Percentiles rank a stretch among this genome's conserved stretches.
Evolutionary conservation across 2,113 vertebrate species (phyloP).

Genomic region (Dipodomys stephensi): DNA sequence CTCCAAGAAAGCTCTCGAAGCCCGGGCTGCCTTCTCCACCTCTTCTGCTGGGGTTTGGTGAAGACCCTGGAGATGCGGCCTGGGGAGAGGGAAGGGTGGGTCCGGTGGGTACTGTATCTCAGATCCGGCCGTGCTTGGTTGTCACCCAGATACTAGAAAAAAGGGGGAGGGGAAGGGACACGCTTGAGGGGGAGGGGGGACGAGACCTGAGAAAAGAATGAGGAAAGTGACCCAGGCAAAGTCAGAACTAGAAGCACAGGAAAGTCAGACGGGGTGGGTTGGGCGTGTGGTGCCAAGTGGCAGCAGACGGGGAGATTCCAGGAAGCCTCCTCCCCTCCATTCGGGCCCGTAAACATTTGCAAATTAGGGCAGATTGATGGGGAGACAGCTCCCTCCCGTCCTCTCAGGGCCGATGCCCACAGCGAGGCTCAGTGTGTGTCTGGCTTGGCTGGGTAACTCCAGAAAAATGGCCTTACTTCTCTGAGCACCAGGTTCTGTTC

Average conservation of each 20-base stretch:
- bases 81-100: too few relatives aligned
- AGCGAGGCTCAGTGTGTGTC: not conserved
- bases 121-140: not conserved
- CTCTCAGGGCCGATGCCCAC: fast-evolving
- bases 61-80: too few relatives aligned
- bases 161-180: not conserved
- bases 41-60: too few relatives aligned
- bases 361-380: not conserved
- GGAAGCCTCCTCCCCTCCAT: too few relatives aligned
- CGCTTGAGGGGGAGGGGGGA: not conserved
- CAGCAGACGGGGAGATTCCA: fast-evolving
- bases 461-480: not conserved
- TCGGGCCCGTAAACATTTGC: not conserved
- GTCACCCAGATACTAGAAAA: not conserved
- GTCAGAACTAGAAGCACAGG: too few relatives aligned
- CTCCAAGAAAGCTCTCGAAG: too few relatives aligned
- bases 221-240: too few relatives aligned
- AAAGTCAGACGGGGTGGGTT: too few relatives aligned
- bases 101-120: too few relatives aligned
- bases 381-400: not conserved
- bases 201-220: too few relatives aligned
- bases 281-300: too few relatives aligned
- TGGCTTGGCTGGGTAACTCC: not conserved
- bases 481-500: not conserved
- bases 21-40: too few relatives aligned